Evolutionary conservation across 2,797 vertebrate species (phyloP).

Genomic region (Paedocypris micromegethes): DNA sequence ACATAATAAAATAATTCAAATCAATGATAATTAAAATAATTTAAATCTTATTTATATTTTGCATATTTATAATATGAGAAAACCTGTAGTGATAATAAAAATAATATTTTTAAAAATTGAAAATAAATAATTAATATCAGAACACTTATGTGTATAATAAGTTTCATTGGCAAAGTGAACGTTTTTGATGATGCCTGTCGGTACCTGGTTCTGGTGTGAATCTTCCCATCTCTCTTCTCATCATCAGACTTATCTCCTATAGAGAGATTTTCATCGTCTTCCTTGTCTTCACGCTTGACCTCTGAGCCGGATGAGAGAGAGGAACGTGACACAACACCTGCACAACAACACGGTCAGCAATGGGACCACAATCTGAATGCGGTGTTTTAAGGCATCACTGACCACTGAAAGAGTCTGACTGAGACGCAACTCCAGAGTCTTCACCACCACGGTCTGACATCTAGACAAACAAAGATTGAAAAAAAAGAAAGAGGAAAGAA

Average conservation of each 20-base stretch:
- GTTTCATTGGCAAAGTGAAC: neutral
- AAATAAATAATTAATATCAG: no score
- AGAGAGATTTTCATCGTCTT: constrained; percentile 86
- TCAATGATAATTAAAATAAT: no score
- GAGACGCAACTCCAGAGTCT: constrained; percentile 64
- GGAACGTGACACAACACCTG: constrained; percentile 59
- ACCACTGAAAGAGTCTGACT: constrained; percentile 64
- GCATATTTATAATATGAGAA: no score
- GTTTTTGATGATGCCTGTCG: neutral
- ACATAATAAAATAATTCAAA: no score
- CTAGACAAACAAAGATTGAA: constrained; percentile 46
- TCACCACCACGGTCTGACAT: constrained; percentile 78
- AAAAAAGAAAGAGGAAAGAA: neutral
- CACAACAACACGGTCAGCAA: neutral
- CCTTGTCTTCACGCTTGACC: constrained; percentile 89
- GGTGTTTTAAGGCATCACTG: constrained; percentile 22
- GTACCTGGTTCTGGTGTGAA: constrained; percentile 69
- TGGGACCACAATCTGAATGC: neutral
- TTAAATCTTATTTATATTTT: no score
- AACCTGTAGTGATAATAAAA: no score
- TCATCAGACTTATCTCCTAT: constrained; percentile 84
- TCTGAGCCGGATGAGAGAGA: constrained; percentile 64
- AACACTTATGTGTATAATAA: neutral
- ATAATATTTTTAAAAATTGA: no score
- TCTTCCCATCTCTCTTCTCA: constrained; percentile 86